Conservation (phyloP, 2,888 invertebrate species). For the Blomia tropicalis region DNA sequence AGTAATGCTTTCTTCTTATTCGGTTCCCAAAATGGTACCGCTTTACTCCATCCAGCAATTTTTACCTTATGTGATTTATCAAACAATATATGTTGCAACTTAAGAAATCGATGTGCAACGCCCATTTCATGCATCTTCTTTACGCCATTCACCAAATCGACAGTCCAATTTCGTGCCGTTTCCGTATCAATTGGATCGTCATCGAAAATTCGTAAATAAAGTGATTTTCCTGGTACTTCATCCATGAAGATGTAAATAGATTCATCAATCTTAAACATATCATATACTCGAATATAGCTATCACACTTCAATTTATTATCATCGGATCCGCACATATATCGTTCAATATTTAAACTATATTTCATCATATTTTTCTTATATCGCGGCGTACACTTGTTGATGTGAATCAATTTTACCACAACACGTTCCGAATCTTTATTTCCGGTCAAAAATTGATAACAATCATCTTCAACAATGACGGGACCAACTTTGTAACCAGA, state of each 20-base stretch:
- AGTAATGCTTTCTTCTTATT: background rate
- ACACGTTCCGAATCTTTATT: background rate
- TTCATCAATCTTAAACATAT: background rate
- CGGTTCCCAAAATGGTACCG: slow-evolving; percentile 8
- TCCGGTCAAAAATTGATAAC: background rate
- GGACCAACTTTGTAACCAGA: background rate
- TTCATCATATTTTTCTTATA: background rate
- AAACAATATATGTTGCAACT: slow-evolving; percentile 8
- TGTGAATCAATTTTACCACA: background rate
- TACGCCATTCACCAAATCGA: background rate
- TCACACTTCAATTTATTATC: background rate
- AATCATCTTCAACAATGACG: slow-evolving; percentile 4
- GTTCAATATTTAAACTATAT: background rate
- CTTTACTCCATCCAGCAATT: slow-evolving; percentile 2
- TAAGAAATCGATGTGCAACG: slow-evolving; percentile 7
- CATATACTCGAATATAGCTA: background rate
- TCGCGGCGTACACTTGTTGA: slow-evolving; percentile 6
- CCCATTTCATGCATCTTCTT: background rate
- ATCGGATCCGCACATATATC: background rate
- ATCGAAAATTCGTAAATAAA: background rate
- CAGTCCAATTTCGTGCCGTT: background rate
- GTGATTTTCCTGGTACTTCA: background rate
- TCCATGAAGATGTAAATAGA: slow-evolving; percentile 1
- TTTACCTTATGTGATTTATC: background rate
- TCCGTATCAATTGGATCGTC: background rate